phyloP scores from a whole-genome alignment of 2,113 vertebrate genomes.

The Mormyrus iriodes region DNA sequence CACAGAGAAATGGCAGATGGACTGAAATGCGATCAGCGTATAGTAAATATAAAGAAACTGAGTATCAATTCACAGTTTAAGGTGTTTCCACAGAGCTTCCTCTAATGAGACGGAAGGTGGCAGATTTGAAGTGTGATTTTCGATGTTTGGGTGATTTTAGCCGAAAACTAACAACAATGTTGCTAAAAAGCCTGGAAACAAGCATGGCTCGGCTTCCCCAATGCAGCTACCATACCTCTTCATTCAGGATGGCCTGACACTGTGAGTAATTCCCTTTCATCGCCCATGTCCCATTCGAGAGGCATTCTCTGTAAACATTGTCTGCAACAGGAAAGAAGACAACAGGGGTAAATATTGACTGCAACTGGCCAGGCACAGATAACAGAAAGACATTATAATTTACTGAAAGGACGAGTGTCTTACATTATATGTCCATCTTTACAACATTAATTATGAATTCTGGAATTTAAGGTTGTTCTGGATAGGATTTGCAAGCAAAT shows the following conservation, averaged over 20 bases:
- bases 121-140: not conserved
- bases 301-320: constrained; percentile 78
- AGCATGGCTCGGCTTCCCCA: not conserved
- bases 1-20: not conserved
- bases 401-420: not conserved
- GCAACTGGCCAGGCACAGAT: not conserved
- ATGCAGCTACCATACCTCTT: constrained; percentile 62
- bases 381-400: not conserved
- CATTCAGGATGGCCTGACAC: constrained; percentile 78
- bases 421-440: not conserved
- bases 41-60: not conserved
- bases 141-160: not conserved
- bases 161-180: not conserved
- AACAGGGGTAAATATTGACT: not conserved
- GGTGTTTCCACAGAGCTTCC: not conserved
- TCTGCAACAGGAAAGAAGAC: constrained; percentile 53
- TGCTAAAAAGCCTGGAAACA: not conserved
- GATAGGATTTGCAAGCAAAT: not conserved
- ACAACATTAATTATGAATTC: not conserved
- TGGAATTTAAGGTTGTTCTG: not conserved
- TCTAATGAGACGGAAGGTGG: not conserved
- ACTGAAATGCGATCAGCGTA: not conserved
- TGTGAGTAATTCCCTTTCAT: constrained; percentile 75
- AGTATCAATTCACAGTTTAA: not conserved
- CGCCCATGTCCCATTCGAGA: constrained; percentile 75